Evolutionary conservation across 2,888 invertebrate genomes (phyloP), one percentile per base, ranked within the genome.

Genomic region (Cacoxenus indagator): DNA sequence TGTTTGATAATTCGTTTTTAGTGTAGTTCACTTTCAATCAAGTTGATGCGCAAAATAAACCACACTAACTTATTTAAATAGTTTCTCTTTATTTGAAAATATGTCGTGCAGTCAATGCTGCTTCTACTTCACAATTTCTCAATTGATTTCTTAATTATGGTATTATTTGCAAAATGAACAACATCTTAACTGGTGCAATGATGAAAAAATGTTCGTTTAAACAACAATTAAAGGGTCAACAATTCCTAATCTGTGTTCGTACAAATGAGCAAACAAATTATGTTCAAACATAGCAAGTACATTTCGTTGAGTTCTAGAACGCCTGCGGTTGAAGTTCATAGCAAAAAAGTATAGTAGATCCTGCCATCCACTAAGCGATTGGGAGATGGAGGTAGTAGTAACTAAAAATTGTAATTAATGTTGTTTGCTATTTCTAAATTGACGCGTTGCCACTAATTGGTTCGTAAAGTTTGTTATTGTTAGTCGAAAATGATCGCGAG

Each of bases 21-120:
- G n/a, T n/a, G n/a, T n/a, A n/a, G n/a, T n/a, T n/a, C n/a, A n/a
- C n/a, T n/a, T n/a, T n/a, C n/a, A n/a, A n/a, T n/a, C n/a, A n/a
- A n/a, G n/a, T n/a, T n/a, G n/a, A n/a, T n/a, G n/a, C n/a, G n/a
- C n/a, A n/a, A 37, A 31, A 29, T 29, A 9, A 27, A 29, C 1
- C 55, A 14, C 59, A 29, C 19, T 6, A 5, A 59, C 37, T 29
- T 55, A 31, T 61, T 64, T 27, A 71, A 70, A 73, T 75, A 71
- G 51, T 73, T 59, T 80, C 81, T 74, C 76, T 84, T 81, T 81
- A 84, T 83, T 51, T 84, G 77, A 83, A 81, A 81, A 83, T 79
- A 84, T 74, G 70, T 70, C 72, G 79, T 75, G 73, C 70, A 64
- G 75, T 67, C 70, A 68, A 75, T 73, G 73, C n/a, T 77, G 70